Percentiles rank a stretch among this genome's conserved stretches.
Conservation (phyloP, 2,113 vertebrate genomes). For the Xerus inauris region DNA sequence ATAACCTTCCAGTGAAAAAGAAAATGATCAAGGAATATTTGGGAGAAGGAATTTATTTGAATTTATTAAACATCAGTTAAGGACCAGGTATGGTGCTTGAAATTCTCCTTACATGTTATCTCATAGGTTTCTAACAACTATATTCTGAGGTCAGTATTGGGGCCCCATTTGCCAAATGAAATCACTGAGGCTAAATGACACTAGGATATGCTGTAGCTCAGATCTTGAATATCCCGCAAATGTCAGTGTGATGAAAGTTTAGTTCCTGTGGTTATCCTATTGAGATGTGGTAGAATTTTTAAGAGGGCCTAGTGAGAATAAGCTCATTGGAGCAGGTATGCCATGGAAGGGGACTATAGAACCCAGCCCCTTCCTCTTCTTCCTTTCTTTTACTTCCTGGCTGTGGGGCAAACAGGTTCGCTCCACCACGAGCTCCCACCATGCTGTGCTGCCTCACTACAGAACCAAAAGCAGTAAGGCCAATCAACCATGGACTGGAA, state of each 20-base stretch:
- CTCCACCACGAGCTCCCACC: background rate
- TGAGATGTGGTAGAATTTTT: background rate
- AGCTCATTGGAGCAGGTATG: background rate
- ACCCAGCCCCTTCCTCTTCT: background rate
- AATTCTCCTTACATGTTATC: background rate
- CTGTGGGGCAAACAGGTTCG: background rate
- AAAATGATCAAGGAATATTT: background rate
- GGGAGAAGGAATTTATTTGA: background rate
- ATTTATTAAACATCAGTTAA: background rate
- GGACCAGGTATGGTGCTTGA: background rate
- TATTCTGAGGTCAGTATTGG: background rate
- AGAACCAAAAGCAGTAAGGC: background rate
- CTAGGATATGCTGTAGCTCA: background rate
- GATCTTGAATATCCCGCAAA: background rate
- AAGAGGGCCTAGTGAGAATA: background rate
- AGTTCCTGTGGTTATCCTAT: background rate
- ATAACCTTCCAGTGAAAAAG: background rate
- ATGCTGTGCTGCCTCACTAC: background rate
- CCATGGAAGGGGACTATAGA: background rate
- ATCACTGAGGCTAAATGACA: background rate
- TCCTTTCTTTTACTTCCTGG: background rate
- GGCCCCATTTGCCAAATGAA: background rate
- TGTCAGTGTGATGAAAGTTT: too few species aligned
- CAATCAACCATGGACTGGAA: background rate
- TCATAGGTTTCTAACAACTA: background rate